phyloP scores from a whole-genome alignment of 2,888 invertebrate genomes.

The Julus scanicus region DNA sequence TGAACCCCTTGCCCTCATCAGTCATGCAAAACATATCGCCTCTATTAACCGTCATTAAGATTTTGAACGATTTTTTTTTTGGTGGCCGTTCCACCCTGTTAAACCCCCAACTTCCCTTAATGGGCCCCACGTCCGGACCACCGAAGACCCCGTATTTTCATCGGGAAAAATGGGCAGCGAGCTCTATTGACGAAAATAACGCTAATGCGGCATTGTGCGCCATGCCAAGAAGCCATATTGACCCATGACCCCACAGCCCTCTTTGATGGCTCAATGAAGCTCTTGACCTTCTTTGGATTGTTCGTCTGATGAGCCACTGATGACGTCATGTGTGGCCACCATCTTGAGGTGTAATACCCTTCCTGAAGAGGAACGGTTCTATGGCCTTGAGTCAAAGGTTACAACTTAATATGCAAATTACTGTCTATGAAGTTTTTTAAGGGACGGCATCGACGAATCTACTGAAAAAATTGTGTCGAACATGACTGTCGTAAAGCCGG shows the following conservation, averaged over 20 bases:
- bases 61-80: conserved; percentile 5
- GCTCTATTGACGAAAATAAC: background rate
- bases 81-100: background rate
- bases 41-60: conserved; percentile 1
- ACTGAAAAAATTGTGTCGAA: no score
- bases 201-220: conserved; percentile 31
- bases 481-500: no score
- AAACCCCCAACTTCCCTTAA: background rate
- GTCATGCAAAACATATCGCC: conserved; percentile 18
- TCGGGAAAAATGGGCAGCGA: background rate
- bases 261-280: conserved; percentile 27
- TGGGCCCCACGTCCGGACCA: background rate
- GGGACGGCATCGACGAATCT: no score
- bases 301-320: background rate
- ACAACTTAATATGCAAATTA: no score
- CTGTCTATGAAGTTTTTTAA: no score
- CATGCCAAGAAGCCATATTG: conserved; percentile 8
- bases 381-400: no score
- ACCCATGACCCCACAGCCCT: conserved; percentile 4
- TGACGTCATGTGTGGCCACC: background rate
- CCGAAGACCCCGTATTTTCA: conserved; percentile 25
- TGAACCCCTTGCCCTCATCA: conserved; percentile 23
- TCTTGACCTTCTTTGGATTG: conserved; percentile 12
- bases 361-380: no score
- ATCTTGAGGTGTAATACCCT: no score